Percentiles rank a stretch among this genome's conserved stretches.
Evolutionary conservation across 2,797 vertebrate species (phyloP).

Genomic region (Notolepis coatsorum): DNA sequence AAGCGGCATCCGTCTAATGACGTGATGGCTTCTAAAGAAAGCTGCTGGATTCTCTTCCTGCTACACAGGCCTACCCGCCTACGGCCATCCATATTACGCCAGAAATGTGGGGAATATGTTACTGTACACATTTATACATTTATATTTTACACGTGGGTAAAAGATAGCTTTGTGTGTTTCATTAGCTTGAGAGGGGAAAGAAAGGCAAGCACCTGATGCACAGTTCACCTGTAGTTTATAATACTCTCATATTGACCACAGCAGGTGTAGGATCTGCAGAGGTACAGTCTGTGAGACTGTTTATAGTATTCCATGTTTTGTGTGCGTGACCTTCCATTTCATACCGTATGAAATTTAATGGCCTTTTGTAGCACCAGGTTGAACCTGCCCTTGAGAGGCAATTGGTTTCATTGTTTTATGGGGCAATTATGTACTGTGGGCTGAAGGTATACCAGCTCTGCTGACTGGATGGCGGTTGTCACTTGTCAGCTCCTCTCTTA

Average conservation of each 20-base stretch:
- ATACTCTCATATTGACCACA: background rate
- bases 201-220: too few relatives aligned
- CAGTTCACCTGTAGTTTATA: too few relatives aligned
- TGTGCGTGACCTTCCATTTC: background rate
- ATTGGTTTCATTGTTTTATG: constrained; percentile 6
- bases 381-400: constrained; percentile 18
- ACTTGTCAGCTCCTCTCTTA: constrained; percentile 34
- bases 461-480: constrained; percentile 17
- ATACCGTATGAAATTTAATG: background rate
- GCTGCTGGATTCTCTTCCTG: constrained; percentile 34
- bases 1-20: constrained; percentile 65
- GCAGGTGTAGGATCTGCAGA: background rate
- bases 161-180: background rate
- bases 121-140: constrained; percentile 33
- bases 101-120: constrained; percentile 49
- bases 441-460: constrained; percentile 30
- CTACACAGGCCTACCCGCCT: too few relatives aligned
- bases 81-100: constrained; percentile 44
- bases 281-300: background rate
- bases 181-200: background rate
- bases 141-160: too few relatives aligned
- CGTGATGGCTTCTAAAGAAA: constrained; percentile 45
- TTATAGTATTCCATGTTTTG: background rate
- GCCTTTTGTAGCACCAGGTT: background rate
- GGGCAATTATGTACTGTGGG: constrained; percentile 30